These are phyloP conservation scores for Macropis europaea DNA, from an alignment of 2,888 invertebrate species.

Conservation along the genomic window DNA sequence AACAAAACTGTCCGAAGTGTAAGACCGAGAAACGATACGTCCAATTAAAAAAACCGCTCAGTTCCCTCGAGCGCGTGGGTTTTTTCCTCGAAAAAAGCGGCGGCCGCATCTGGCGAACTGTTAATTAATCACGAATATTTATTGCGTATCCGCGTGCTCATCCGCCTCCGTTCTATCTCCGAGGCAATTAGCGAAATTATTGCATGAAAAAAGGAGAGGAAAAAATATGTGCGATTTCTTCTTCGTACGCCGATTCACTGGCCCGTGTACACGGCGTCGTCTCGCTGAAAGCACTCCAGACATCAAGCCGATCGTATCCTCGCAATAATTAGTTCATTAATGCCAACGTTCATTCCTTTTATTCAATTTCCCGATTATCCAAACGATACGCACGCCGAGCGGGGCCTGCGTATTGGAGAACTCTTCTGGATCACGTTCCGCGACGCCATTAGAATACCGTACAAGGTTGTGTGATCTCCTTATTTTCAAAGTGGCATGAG, in stretches of 20 bases:
- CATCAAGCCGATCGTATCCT: constrained; percentile 48
- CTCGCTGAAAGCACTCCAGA: constrained; percentile 55
- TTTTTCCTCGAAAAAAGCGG: constrained; percentile 23
- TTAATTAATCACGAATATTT: constrained; percentile 72
- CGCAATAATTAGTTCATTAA: constrained; percentile 64
- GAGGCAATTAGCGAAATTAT: constrained; percentile 73
- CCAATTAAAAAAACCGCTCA: constrained; percentile 49
- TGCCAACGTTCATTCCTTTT: constrained; percentile 36
- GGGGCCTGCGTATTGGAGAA: too few relatives aligned
- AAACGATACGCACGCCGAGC: too few relatives aligned
- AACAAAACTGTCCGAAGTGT: constrained; percentile 49
- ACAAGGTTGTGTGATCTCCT: too few relatives aligned
- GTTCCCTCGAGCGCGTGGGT: background rate
- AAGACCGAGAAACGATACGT: constrained; percentile 45
- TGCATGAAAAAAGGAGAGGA: constrained; percentile 49
- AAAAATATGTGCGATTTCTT: constrained; percentile 63
- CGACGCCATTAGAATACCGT: too few relatives aligned
- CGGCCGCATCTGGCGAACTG: constrained; percentile 43
- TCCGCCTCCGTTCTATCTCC: constrained; percentile 40
- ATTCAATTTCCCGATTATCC: constrained; percentile 50
- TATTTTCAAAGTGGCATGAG: too few relatives aligned
- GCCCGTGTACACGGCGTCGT: constrained; percentile 53
- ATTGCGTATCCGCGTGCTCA: constrained; percentile 68
- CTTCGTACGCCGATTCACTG: constrained; percentile 58
- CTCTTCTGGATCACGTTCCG: too few relatives aligned